These are phyloP conservation scores for Malachius bipustulatus DNA, from an alignment of 2,888 invertebrate genomes.

Conservation along the genomic window DNA sequence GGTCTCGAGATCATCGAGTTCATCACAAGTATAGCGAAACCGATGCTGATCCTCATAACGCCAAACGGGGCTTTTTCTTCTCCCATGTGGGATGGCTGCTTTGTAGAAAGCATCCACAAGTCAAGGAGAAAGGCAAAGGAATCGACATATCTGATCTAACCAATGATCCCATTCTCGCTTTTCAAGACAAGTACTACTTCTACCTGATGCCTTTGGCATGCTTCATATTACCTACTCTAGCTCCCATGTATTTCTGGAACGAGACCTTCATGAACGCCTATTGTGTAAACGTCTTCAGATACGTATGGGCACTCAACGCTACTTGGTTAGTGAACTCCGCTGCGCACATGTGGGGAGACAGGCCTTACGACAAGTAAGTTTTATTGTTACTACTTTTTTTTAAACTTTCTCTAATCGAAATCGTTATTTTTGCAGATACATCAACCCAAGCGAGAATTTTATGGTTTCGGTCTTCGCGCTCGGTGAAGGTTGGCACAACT, in stretches of 20 bases:
- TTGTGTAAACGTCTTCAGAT: slow-evolving; percentile 64
- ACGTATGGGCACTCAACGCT: slow-evolving; percentile 66
- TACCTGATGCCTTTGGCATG: slow-evolving; percentile 60
- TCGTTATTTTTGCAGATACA: slow-evolving; percentile 37
- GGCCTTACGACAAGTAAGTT: slow-evolving; percentile 59
- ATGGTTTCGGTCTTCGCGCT: slow-evolving; percentile 54
- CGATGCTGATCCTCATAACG: too few species aligned
- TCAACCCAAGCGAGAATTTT: slow-evolving; percentile 62
- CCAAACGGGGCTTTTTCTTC: too few species aligned
- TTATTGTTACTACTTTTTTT: too few species aligned
- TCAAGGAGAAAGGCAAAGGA: too few species aligned
- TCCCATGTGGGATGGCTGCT: too few species aligned
- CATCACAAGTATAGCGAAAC: too few species aligned
- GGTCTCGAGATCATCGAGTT: too few species aligned
- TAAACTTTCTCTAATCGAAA: too few species aligned
- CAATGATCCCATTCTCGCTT: too few species aligned
- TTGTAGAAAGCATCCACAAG: too few species aligned
- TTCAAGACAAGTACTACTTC: slow-evolving; percentile 76
- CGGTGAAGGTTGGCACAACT: slow-evolving; percentile 81
- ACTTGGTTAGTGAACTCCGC: too few species aligned
- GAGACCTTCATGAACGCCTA: slow-evolving; percentile 57
- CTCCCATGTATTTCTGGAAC: slow-evolving; percentile 68
- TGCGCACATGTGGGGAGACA: slow-evolving; percentile 69
- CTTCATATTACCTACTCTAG: slow-evolving; percentile 62
- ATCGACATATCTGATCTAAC: too few species aligned